phyloP scores from a whole-genome alignment of 2,888 invertebrate species.

The Apodemia zela region DNA sequence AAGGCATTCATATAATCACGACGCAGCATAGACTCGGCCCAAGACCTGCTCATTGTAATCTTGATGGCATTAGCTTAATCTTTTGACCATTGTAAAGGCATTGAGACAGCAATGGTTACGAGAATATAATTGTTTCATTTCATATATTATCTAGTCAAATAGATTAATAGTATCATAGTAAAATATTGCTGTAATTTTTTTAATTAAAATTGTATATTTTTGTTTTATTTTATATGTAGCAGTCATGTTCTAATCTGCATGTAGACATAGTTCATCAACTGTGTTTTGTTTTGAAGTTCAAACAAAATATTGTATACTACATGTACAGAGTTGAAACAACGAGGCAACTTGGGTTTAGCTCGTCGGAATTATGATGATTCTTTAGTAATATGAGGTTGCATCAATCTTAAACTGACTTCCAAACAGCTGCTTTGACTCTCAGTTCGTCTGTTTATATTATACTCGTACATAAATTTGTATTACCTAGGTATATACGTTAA shows the following conservation, averaged over 20 bases:
- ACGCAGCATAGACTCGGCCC: constrained; percentile 59
- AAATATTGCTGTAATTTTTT: constrained; percentile 19
- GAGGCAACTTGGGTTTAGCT: constrained; percentile 63
- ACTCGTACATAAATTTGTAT: no score
- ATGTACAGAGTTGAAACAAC: constrained; percentile 42
- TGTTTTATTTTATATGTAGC: constrained; percentile 34
- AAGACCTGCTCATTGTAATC: constrained; percentile 70
- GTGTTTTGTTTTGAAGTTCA: constrained; percentile 40
- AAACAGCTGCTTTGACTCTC: neutral
- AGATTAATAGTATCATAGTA: constrained; percentile 4
- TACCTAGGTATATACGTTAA: no score
- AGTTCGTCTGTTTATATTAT: no score
- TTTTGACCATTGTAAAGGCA: constrained; percentile 66
- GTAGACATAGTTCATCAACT: constrained; percentile 20
- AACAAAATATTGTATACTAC: constrained; percentile 33
- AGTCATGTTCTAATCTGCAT: constrained; percentile 45
- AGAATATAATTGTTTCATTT: constrained; percentile 48
- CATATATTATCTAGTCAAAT: neutral
- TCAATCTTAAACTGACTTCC: neutral
- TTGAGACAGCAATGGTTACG: constrained; percentile 52
- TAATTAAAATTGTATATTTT: constrained; percentile 14
- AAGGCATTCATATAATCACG: constrained; percentile 63
- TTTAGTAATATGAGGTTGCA: constrained; percentile 72
- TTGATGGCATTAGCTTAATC: constrained; percentile 62
- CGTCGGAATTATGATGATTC: constrained; percentile 56